Evolutionary conservation across 2,888 invertebrate species (phyloP), one percentile per base, ranked within the genome.

Genomic region (Linyphia triangularis): DNA sequence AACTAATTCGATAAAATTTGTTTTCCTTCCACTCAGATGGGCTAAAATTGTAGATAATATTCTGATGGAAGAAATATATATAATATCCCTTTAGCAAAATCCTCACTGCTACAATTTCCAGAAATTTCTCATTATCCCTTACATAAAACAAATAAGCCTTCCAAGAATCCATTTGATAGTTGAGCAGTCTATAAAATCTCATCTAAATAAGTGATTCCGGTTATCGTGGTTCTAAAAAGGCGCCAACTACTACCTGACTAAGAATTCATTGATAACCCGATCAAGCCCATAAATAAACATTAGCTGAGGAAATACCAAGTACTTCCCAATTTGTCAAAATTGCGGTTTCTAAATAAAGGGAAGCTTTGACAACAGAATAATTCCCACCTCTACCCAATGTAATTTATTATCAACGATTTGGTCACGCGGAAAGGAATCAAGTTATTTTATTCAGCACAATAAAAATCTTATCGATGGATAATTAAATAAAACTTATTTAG

Each of bases 271-370:
- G 83, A 84, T 84, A 84, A 84, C n/a, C n/a, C 65, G 83, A 84
- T 84, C 83, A 84, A 67, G 28, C 57, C 73, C 83, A 84, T 84
- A 84, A 84, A 84, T 84, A 84, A 84, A 84, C 83, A 84, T 84
- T 84, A 75, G 65, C 63, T 67, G 28, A 22, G 43, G 82, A 82
- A 51, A 82, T 82, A 72, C 72, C 82, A 63, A 72, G 72, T 43
- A 30, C 63, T 67, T 67, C 65, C 83, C 73, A 84, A 73, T 84
- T 84, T 84, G 83, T 84, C 83, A 65, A 72, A 82, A 82, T 72
- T 82, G 70, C 61, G 82, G 82, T 82, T 82, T 82, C 37, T 82
- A 84, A 83, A 33, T 75, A 83, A 75, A 75, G 83, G 67, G 75
- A 75, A 67, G 83, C 65, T 37, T 84, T 75, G 83, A 75, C 73